Evolutionary conservation across 2,888 invertebrate genomes (phyloP).

Genomic region (Calameuta idolon): DNA sequence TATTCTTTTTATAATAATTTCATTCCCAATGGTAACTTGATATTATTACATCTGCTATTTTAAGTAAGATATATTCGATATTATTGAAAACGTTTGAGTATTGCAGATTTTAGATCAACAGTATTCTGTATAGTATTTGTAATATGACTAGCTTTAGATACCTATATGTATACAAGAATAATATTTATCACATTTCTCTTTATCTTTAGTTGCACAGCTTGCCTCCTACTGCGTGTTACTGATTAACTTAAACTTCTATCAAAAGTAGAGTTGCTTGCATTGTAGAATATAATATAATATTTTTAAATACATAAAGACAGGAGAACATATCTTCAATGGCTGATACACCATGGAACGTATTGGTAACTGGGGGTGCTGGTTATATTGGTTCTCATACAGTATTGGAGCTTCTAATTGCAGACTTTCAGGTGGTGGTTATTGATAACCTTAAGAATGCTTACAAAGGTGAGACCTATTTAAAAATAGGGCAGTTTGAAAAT

Average conservation of each 20-base stretch:
- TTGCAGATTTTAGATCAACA: background rate
- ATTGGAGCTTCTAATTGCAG: slow-evolving; percentile 79
- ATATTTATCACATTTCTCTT: background rate
- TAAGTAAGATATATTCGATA: background rate
- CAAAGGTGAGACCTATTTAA: slow-evolving; percentile 68
- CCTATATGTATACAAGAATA: background rate
- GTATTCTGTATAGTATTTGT: background rate
- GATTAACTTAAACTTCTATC: background rate
- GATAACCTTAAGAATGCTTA: slow-evolving; percentile 90
- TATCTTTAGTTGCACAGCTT: background rate
- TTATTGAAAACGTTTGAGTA: background rate
- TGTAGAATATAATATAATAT: background rate
- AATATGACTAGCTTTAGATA: background rate
- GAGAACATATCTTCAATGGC: slow-evolving; percentile 14
- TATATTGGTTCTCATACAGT: slow-evolving; percentile 96
- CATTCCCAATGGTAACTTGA: background rate
- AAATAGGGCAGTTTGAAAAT: background rate
- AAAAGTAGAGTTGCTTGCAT: background rate
- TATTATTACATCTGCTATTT: background rate
- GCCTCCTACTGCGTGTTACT: background rate
- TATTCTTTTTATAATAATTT: background rate
- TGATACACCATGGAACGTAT: slow-evolving; percentile 67
- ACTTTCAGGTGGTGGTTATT: slow-evolving; percentile 84
- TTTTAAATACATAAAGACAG: background rate
- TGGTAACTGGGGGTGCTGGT: slow-evolving; percentile 96